Evolutionary conservation across 2,888 invertebrate genomes (phyloP), one percentile per base, ranked within the genome.

Genomic region (Ennomos quercinarius): DNA sequence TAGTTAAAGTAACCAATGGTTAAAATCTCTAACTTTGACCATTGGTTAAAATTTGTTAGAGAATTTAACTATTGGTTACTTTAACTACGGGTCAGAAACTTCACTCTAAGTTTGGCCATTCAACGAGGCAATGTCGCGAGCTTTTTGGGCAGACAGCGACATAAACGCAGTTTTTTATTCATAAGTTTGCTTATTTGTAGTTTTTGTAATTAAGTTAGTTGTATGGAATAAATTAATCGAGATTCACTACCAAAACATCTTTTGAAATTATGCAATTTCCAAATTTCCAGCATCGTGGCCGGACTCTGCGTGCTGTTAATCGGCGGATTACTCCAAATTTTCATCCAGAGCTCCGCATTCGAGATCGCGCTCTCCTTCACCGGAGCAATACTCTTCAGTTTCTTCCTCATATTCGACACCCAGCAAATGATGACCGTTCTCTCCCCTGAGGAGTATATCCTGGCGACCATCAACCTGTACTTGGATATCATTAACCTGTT

Each of bases 401-500:
- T 97, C 43, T 97, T 97, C 89, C 95, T 98, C 44, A 94, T 98
- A 68, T 96, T 95, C 77, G 98, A 98, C 86, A 97, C 97, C 0
- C 96, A 97, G 81, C 94, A 96, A 89, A 94, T 97, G 88, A 96
- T 97, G 96, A 94, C 95, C 67, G 94, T 93, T 4, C 88, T 97
- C 51, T 96, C 96, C 0, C 95, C 97, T 0, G 97, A 98, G 81
- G 98, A 98, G 78, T 98, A 98, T 85, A 97, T 98, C 71, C 87
- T 97, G 49, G 97, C 97, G 1, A 96, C 97, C 0, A 96, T 98
- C 79, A 96, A 96, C 82, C 91, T 98, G 43, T 98, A 98, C 83
- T 93, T 98, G 91, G 98, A 98, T 77, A 97, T 98, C 60, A 93
- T 98, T 67, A 98, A 98, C 85, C 89, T 98, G 66, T 98, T 98